Conservation (phyloP, 2,797 vertebrate species). For the Cirrhinus mrigala region DNA sequence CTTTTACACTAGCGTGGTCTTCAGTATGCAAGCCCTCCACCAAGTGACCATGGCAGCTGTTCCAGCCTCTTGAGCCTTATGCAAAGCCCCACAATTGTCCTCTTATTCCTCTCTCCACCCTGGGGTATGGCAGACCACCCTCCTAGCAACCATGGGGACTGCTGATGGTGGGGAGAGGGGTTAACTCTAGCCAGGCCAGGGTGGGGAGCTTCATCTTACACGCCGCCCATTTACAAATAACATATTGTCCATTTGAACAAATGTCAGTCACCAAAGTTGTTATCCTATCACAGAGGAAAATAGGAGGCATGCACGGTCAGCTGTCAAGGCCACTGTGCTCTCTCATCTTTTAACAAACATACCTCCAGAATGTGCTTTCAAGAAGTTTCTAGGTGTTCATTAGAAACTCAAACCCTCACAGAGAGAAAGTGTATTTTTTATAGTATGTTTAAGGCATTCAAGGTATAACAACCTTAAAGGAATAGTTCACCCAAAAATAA, state of each 20-base stretch:
- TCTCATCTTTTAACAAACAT: constrained; percentile 30
- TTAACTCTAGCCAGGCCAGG: constrained; percentile 43
- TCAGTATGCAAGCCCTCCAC: constrained; percentile 63
- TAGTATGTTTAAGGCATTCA: not conserved
- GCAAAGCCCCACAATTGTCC: constrained; percentile 60
- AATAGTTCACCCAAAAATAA: too few species aligned
- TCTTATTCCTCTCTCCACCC: constrained; percentile 52
- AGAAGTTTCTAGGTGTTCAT: not conserved
- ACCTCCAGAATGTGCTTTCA: not conserved
- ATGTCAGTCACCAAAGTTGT: constrained; percentile 58
- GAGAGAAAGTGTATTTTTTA: not conserved
- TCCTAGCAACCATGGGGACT: constrained; percentile 51
- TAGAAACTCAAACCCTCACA: not conserved
- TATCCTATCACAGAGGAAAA: constrained; percentile 50
- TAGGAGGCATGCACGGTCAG: constrained; percentile 47
- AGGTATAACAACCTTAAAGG: not conserved
- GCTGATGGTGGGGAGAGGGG: constrained; percentile 30
- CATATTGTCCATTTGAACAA: constrained; percentile 62
- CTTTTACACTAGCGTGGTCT: constrained; percentile 57
- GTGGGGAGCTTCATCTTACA: constrained; percentile 68
- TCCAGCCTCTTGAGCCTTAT: constrained; percentile 57
- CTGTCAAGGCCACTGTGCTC: constrained; percentile 47
- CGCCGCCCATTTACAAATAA: constrained; percentile 63
- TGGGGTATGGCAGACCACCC: constrained; percentile 63
- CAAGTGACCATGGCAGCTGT: constrained; percentile 78